phyloP scores from a whole-genome alignment of 1,140 invertebrate genomes.

The Macrobrachium nipponense region DNA sequence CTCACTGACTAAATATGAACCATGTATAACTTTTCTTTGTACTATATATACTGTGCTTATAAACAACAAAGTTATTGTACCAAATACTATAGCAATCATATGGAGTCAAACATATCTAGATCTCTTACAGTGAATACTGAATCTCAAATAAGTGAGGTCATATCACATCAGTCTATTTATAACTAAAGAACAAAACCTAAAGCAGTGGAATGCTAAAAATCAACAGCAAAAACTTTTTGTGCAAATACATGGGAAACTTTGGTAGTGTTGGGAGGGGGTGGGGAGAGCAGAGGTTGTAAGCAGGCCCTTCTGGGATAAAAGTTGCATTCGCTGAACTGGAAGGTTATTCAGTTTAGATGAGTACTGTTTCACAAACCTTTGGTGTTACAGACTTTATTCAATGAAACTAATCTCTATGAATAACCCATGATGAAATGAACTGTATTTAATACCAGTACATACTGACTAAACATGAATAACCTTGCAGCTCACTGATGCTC shows the following conservation, averaged over 20 bases:
- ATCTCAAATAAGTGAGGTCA: too few species aligned
- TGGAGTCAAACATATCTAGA: too few species aligned
- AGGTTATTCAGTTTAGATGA: neutral
- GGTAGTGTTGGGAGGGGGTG: neutral
- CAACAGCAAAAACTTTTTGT: neutral
- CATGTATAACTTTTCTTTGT: too few species aligned
- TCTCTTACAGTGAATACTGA: too few species aligned
- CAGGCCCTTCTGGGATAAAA: neutral
- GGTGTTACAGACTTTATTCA: neutral
- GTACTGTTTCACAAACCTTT: neutral
- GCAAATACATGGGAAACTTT: neutral
- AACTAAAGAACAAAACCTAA: slow-evolving; percentile 11
- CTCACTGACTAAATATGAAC: neutral
- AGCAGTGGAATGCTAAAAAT: slow-evolving; percentile 2
- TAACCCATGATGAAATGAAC: too few species aligned
- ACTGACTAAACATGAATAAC: slow-evolving; percentile 7
- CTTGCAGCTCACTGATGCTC: neutral
- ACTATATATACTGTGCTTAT: too few species aligned
- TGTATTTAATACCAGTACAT: neutral
- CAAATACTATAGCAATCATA: too few species aligned
- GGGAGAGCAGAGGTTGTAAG: neutral
- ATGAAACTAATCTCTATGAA: neutral
- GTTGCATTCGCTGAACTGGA: neutral
- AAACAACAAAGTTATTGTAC: too few species aligned
- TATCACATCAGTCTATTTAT: too few species aligned